Evolutionary conservation across 2,797 vertebrate genomes (phyloP).

Genomic region (Bradypus variegatus): DNA sequence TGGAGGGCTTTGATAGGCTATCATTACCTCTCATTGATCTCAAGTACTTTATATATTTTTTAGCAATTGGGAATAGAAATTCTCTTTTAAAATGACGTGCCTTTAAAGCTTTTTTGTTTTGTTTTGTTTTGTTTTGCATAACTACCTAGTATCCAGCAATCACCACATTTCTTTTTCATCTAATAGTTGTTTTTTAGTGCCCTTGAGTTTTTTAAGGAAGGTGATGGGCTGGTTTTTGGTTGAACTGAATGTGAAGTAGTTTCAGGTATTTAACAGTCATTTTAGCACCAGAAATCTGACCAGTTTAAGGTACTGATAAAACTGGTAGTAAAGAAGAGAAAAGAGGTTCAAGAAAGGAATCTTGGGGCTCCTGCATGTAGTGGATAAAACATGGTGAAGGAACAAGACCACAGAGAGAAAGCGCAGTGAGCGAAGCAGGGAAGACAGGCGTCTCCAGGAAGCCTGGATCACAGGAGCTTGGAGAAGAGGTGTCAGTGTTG

Average conservation of each 20-base stretch:
- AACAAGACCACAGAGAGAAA: neutral
- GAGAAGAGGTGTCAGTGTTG: neutral
- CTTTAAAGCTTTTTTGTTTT: neutral
- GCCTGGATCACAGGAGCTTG: neutral
- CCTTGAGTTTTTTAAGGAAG: neutral
- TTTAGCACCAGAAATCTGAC: rapidly evolving
- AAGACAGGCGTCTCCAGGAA: neutral
- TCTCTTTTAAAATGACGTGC: neutral
- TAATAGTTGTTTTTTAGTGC: neutral
- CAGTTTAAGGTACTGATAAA: neutral
- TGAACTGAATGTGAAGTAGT: neutral
- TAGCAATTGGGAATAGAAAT: neutral
- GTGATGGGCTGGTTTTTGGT: neutral
- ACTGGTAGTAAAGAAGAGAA: too few species aligned
- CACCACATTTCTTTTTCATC: neutral
- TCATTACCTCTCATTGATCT: neutral
- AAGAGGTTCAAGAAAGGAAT: neutral
- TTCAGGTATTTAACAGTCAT: neutral
- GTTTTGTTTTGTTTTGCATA: neutral
- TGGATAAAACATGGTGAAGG: neutral
- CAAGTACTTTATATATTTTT: neutral
- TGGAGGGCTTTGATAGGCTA: neutral
- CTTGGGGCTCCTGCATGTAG: neutral
- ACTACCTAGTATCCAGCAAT: neutral
- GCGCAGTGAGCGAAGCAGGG: neutral